Evolutionary conservation across 2,888 invertebrate genomes (phyloP), one percentile per base, ranked within the genome.

Genomic region (Apamea epomidion): DNA sequence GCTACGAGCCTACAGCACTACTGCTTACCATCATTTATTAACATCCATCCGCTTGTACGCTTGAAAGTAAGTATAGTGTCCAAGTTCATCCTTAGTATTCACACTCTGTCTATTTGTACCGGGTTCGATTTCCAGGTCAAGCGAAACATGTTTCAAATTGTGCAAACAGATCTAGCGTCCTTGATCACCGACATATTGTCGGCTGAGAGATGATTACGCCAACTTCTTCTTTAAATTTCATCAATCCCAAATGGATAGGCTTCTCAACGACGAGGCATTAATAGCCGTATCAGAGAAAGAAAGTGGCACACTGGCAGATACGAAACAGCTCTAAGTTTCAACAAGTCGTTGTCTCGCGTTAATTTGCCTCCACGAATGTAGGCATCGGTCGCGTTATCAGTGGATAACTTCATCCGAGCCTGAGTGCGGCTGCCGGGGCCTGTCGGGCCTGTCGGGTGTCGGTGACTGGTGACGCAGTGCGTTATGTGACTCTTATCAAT

Each of bases 401-500:
- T 25, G 71, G 81, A 89, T 84, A 79, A 81, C 85, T 86, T 83
- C 69, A 87, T 84, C 74, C 62, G 64, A 48, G 32, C 10, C 70
- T 65, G 76, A 87, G 82, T 76, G 81, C 76, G 51, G 68, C 37
- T 37, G 72, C 25, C 74, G 16, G n/a, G n/a, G 32, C 68, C 65
- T 29, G 78, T 67, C 16, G 21, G 1, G 42, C 29, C 60, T 29
- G 65, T 37, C 71, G 67, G 45, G 48, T 60, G 65, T 48, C 25
- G 58, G 37, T 51, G 74, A 67, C 70, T 64, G 51, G 45, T 68
- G 78, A 76, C 69, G 83, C 72, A 58, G 76, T 78, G 78, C 76
- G 51, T 83, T 80, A 64, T 80, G 74, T 82, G 83, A 54, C 70
- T 85, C 90, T 91, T 87, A 89, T 91, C 90, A 90, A 90, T 89